Conservation (phyloP, 1,140 invertebrate genomes). For the Papilio machaon region DNA sequence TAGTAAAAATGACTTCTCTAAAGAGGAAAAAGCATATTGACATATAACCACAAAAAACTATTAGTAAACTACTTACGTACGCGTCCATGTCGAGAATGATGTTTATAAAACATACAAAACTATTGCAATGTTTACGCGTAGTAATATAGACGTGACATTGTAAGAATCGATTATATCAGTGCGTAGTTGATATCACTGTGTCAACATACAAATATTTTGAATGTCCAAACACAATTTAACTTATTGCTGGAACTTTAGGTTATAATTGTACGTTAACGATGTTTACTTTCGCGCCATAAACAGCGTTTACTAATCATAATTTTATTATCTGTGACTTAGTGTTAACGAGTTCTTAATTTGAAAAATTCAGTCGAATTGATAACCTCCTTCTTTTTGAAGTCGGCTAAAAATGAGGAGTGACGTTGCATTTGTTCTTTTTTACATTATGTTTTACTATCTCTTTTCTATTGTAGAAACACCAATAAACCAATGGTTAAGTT, state of each 20-base stretch:
- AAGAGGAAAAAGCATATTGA: not conserved
- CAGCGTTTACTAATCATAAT: not conserved
- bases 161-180: conserved; percentile 15
- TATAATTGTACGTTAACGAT: conserved; percentile 7
- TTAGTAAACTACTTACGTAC: not conserved
- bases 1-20: not conserved
- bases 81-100: not conserved
- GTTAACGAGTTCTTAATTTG: conserved; percentile 13
- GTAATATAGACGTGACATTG: not conserved
- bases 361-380: too few relatives aligned
- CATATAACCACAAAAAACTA: too few relatives aligned
- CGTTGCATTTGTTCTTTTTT: not conserved
- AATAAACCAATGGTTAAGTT: not conserved
- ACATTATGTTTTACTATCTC: not conserved
- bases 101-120: not conserved
- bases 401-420: not conserved
- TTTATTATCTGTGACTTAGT: conserved; percentile 16
- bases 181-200: not conserved
- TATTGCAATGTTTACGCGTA: not conserved
- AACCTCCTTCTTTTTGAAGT: too few relatives aligned
- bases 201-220: conserved; percentile 18
- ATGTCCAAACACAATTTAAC: conserved; percentile 6
- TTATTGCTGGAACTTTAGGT: conserved; percentile 1
- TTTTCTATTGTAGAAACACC: not conserved
- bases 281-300: conserved; percentile 15